Evolutionary conservation across 2,113 vertebrate genomes (phyloP).

Genomic region (Megaceryle torquata): DNA sequence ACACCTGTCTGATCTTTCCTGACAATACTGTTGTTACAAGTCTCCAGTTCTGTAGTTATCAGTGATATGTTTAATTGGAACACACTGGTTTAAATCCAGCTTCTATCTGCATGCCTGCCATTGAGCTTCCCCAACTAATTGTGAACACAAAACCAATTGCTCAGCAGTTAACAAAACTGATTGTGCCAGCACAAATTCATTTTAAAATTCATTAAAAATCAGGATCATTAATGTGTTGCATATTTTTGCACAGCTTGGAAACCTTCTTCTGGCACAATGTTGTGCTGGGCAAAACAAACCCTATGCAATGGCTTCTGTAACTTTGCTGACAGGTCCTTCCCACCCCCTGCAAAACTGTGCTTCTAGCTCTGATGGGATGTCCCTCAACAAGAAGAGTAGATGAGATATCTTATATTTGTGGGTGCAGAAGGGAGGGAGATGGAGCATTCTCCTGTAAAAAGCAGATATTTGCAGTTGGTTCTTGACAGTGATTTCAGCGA

Average conservation of each 20-base stretch:
- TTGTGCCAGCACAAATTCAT: not conserved
- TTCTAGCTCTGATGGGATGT: not conserved
- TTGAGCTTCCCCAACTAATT: not conserved
- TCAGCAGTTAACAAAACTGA: slow-evolving; percentile 5
- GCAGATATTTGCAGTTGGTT: not conserved
- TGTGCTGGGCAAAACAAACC: not conserved
- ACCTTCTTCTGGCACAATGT: not conserved
- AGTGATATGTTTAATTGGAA: not conserved
- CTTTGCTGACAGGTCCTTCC: not conserved
- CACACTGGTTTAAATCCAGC: not conserved
- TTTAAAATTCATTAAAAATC: slow-evolving; percentile 1
- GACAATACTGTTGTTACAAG: not conserved
- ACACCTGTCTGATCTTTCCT: not conserved
- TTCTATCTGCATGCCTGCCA: not conserved
- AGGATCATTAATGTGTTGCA: not conserved
- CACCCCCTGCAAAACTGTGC: not conserved
- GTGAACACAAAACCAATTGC: not conserved
- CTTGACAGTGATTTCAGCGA: not conserved
- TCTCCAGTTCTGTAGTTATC: not conserved
- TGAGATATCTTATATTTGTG: not conserved
- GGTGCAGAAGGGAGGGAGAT: not conserved
- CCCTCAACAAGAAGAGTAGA: not conserved
- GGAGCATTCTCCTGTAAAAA: not conserved
- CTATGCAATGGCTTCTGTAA: not conserved
- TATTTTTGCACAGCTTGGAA: not conserved